Base-by-base conservation (phyloP, 2,888 invertebrate species). In the Melieria crassipennis region DNA sequence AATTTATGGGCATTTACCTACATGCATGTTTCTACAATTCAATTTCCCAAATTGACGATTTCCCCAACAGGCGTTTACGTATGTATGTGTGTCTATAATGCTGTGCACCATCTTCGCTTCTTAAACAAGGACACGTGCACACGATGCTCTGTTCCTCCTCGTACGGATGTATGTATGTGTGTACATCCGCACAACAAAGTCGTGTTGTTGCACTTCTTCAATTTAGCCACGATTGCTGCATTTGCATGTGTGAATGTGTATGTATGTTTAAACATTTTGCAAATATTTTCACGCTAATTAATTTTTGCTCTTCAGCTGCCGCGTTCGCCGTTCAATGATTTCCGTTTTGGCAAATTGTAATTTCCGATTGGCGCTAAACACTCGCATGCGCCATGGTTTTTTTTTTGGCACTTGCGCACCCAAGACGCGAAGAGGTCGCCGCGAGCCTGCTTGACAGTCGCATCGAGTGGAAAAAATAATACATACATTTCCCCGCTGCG, bases 221-320 rank as follows among this genome's bases (percentile, higher is more conserved):
- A 10, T 63, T 63, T 63, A 4, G 30, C 13, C 11, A 42, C 7
- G 13, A 58, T 42, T 50, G 10, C 13, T 56, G 56, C 42, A 46
- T 48, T 5, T 57, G 30, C 47, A 9, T 57, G n/a, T 46, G 13
- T 60, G 7, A 43, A 50, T 45, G 42, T 62, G 30, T 63, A 43
- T 62, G 10, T 58, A 46, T 65, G 11, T 47, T 60, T 60, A 48
- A 67, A 67, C 67, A 67, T 67, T 67, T 63, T 73, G 73, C 77
- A 79, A 81, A 80, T 80, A 83, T 83, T 84, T 83, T 84, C 79
- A 83, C 83, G 83, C 83, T 84, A 84, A 83, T 83, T 84, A 84
- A 82, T 84, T 84, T 79, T 76, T 72, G 77, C 81, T 75, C 75
- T 69, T 69, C 70, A 71, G 55, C 61, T 30, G 30, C 30, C 1